These are phyloP conservation scores for Theonella swinhoei DNA, from an alignment of 37 sponge, comb jelly and placozoan genomes.

Conservation along the genomic window DNA sequence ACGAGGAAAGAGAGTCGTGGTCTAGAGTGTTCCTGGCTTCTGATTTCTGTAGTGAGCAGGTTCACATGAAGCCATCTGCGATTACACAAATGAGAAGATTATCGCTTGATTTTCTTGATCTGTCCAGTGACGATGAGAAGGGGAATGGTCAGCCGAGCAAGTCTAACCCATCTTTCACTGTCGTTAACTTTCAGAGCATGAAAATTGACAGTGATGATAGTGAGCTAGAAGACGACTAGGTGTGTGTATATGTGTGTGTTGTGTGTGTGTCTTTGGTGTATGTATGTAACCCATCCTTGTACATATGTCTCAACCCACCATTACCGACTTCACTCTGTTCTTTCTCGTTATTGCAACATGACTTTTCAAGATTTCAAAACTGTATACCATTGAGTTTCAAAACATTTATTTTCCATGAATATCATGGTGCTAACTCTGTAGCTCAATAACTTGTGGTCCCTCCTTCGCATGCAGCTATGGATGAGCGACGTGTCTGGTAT, in stretches of 20 bases:
- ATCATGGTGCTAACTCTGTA: too few species aligned
- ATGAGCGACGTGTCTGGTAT: too few species aligned
- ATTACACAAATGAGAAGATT: conserved; percentile 35
- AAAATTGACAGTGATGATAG: conserved; percentile 58
- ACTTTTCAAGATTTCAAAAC: too few species aligned
- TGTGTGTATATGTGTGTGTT: conserved; percentile 10
- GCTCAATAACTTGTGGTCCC: too few species aligned
- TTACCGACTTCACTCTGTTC: too few species aligned
- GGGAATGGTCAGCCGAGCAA: background rate
- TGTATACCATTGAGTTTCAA: too few species aligned
- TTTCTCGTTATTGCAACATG: too few species aligned
- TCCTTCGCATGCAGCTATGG: too few species aligned
- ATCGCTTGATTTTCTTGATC: conserved; percentile 4
- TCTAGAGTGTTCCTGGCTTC: background rate
- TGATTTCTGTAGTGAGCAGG: background rate
- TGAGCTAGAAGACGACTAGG: conserved; percentile 39
- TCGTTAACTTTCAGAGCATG: conserved; percentile 13
- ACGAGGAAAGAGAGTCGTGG: conserved; percentile 16
- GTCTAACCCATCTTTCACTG: background rate
- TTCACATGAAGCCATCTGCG: conserved; percentile 15
- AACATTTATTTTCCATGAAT: too few species aligned
- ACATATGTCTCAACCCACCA: too few species aligned
- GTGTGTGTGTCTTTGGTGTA: conserved; percentile 2
- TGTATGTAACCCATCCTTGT: too few species aligned
- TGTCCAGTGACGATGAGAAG: background rate